These are phyloP conservation scores for Drosophila affinis DNA, from an alignment of 2,888 invertebrate genomes.

Conservation along the genomic window DNA sequence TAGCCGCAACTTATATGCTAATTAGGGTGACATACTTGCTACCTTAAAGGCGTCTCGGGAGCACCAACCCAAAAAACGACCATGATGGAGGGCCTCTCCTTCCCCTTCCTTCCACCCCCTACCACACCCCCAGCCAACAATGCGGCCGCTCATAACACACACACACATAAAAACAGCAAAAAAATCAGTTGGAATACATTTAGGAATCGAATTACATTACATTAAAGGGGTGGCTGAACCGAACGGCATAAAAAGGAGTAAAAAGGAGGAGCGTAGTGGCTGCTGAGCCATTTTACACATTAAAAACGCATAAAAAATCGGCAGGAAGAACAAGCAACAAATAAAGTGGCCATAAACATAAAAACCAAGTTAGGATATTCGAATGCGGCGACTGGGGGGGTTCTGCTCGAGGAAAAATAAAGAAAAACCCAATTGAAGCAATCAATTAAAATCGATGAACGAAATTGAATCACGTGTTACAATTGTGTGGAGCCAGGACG, in stretches of 20 bases:
- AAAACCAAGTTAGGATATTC: slow-evolving; percentile 43
- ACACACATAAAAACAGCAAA: slow-evolving; percentile 43
- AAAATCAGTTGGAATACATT: slow-evolving; percentile 70
- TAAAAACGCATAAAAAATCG: slow-evolving; percentile 76
- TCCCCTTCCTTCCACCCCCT: not conserved
- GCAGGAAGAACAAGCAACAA: slow-evolving; percentile 35
- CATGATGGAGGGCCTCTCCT: slow-evolving; percentile 32
- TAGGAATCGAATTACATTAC: slow-evolving; percentile 65
- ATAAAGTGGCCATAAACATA: slow-evolving; percentile 68
- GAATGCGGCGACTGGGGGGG: slow-evolving; percentile 7
- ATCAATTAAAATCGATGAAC: slow-evolving; percentile 76
- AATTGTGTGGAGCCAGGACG: slow-evolving; percentile 41
- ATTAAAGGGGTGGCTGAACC: slow-evolving; percentile 38
- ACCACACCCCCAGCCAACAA: slow-evolving; percentile 31
- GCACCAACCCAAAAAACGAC: slow-evolving; percentile 8
- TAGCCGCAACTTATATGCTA: slow-evolving; percentile 58
- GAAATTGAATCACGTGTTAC: slow-evolving; percentile 79
- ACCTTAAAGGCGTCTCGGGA: slow-evolving; percentile 11
- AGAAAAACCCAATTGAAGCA: slow-evolving; percentile 57
- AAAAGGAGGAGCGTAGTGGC: slow-evolving; percentile 5
- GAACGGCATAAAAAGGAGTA: slow-evolving; percentile 65
- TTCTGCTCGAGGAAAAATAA: slow-evolving; percentile 21
- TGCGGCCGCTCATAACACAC: slow-evolving; percentile 52
- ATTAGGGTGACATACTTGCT: slow-evolving; percentile 52
- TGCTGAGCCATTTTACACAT: slow-evolving; percentile 61